Evolutionary conservation across 2,113 vertebrate species (phyloP), one percentile per base, ranked within the genome.

Genomic region (Stercorarius parasiticus): DNA sequence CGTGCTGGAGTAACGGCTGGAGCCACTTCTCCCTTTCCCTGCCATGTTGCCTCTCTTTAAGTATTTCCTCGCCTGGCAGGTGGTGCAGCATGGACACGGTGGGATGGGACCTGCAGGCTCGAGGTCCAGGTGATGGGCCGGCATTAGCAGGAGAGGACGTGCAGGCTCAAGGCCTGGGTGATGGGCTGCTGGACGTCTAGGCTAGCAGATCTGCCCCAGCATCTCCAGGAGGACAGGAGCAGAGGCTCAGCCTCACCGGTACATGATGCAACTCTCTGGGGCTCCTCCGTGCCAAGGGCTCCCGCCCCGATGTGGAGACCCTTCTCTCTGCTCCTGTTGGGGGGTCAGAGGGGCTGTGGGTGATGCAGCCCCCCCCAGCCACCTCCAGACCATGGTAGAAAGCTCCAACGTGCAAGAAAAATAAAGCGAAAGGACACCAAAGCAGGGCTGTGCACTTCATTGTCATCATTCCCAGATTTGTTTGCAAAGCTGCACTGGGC

Each of bases 351-450:
- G 49, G 29, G 78, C 85, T 52, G 30, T 6, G 73, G 61, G 45
- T 18, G 65, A 32, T 15, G 42, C 74, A 71, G 59, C 77, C 62
- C 36, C 34, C 32, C 15, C 69, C 86, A 69, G 78, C 38, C 30
- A 5, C 11, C 0, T 0, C 71, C 3, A 2, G 52, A 5, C 53
- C 2, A 0, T 2, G n/a, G 36, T 16, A 56, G 52, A 61, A 93
- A 94, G 34, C 49, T 71, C 70, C 32, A 52, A 25, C 0, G 0
- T 32, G 59, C 52, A 56, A 66, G 47, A 42, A 67, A 52, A 81
- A 49, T 21, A 81, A 52, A 76, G 49, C 22, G 1, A 55, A 80
- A 73, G 20, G 61, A 72, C 91, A 78, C 74, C 47, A 72, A 52
- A 81, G 56, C 11, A 1, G 26, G 23, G 23, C 76, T 12, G 67